These are phyloP conservation scores for Acridotheres tristis DNA, from an alignment of 2,797 vertebrate species.

Conservation along the genomic window DNA sequence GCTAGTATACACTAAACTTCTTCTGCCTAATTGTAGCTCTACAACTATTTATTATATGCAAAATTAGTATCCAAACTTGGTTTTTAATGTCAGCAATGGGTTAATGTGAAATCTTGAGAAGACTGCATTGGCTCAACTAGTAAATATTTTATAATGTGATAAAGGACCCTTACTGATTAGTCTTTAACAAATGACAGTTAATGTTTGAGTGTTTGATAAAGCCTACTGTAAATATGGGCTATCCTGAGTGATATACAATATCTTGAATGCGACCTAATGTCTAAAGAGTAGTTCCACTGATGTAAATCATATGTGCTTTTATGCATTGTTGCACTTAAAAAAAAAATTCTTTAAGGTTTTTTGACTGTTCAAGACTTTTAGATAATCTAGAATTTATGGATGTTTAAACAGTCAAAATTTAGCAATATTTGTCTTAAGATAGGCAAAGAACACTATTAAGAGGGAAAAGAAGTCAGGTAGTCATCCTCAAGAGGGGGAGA, in stretches of 20 bases:
- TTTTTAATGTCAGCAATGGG: not conserved
- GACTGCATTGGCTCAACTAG: not conserved
- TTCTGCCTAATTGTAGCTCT: not conserved
- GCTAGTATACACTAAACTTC: not conserved
- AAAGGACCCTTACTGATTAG: not conserved
- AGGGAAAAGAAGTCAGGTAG: not conserved
- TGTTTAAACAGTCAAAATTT: not conserved
- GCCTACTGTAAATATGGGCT: not conserved
- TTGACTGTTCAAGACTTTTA: not conserved
- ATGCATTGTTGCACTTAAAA: not conserved
- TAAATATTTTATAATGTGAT: not conserved
- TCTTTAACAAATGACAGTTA: not conserved
- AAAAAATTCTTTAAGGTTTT: not conserved
- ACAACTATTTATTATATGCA: not conserved
- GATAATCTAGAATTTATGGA: not conserved
- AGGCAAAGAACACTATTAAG: not conserved
- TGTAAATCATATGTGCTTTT: not conserved
- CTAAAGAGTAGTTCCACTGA: not conserved
- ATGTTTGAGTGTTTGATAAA: not conserved
- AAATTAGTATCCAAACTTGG: not conserved
- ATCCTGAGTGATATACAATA: not conserved
- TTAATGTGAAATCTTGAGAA: not conserved
- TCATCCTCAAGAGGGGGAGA: not conserved
- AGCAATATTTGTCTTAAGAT: not conserved
- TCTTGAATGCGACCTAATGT: not conserved